These are phyloP conservation scores for Apostichopus californicus DNA, from an alignment of 35 echinoderm and acorn worm genomes.

Conservation along the genomic window DNA sequence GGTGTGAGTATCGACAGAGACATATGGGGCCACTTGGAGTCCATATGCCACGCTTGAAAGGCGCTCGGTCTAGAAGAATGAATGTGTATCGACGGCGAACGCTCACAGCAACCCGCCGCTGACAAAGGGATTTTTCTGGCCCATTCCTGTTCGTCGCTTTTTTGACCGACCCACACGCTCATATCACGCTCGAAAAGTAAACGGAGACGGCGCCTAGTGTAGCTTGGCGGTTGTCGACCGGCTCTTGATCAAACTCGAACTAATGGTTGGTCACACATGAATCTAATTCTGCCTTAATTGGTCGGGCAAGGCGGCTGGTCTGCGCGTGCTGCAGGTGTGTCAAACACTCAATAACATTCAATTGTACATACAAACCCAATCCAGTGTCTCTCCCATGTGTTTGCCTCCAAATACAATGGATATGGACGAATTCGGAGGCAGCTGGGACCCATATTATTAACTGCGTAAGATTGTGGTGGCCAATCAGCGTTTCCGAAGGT, in stretches of 20 bases:
- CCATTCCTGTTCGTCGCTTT: constrained; percentile 69
- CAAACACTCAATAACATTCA: constrained; percentile 94
- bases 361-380: constrained; percentile 97
- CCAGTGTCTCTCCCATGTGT: constrained; percentile 84
- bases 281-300: constrained; percentile 92
- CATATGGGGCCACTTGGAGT: constrained; percentile 76
- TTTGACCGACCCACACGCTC: constrained; percentile 83
- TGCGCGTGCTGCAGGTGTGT: constrained; percentile 85
- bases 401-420: constrained; percentile 93
- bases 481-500: constrained; percentile 48
- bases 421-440: constrained; percentile 71
- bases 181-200: constrained; percentile 95
- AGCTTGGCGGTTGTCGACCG: constrained; percentile 64
- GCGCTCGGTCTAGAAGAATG: constrained; percentile 64
- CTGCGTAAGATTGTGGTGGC: constrained; percentile 72
- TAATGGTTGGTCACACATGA: constrained; percentile 98
- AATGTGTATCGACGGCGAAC: constrained; percentile 55
- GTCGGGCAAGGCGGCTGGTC: constrained; percentile 76
- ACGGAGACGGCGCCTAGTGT: constrained; percentile 80
- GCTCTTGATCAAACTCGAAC: constrained; percentile 81
- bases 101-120: constrained; percentile 67
- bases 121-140: constrained; percentile 78
- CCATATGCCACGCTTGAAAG: constrained; percentile 87
- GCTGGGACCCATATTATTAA: constrained; percentile 89
- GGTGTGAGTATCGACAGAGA: constrained; percentile 74